phyloP scores from a whole-genome alignment of 2,797 vertebrate species.

The Sebastes steindachneri region DNA sequence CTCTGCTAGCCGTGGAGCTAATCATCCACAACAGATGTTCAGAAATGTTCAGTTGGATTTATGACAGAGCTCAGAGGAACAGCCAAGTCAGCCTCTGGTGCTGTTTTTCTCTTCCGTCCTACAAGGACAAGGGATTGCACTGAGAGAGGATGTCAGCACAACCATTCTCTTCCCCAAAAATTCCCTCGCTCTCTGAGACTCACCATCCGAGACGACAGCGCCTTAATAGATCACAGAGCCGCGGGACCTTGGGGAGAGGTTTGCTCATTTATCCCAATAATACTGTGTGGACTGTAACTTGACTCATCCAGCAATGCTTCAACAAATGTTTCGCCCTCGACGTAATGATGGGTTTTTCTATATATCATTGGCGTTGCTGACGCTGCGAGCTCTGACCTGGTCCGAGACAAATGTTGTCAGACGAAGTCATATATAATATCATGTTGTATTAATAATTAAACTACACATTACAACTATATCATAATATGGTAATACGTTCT shows the following conservation, averaged over 20 bases:
- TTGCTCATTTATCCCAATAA: slow-evolving; percentile 78
- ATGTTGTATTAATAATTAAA: slow-evolving; percentile 32
- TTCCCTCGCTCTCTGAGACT: slow-evolving; percentile 59
- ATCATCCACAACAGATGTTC: slow-evolving; percentile 86
- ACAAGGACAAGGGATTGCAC: slow-evolving; percentile 80
- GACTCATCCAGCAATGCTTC: slow-evolving; percentile 57
- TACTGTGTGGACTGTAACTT: slow-evolving; percentile 68
- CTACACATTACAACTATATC: not conserved
- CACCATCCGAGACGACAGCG: slow-evolving; percentile 67
- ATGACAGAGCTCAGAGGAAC: slow-evolving; percentile 81
- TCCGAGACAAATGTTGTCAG: slow-evolving; percentile 24
- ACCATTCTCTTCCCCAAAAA: slow-evolving; percentile 62
- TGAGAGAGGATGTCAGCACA: slow-evolving; percentile 76
- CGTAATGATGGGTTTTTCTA: slow-evolving; percentile 34
- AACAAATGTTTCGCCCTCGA: slow-evolving; percentile 34
- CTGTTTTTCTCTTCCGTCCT: slow-evolving; percentile 75
- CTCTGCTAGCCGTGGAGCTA: slow-evolving; percentile 81
- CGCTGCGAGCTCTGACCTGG: slow-evolving; percentile 22
- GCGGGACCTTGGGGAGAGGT: slow-evolving; percentile 71
- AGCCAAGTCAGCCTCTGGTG: slow-evolving; percentile 83
- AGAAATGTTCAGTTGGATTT: slow-evolving; percentile 84
- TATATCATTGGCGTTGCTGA: slow-evolving; percentile 48
- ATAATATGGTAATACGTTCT: not conserved
- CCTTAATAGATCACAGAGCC: slow-evolving; percentile 77
- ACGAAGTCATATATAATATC: slow-evolving; percentile 4